Conservation (phyloP, 2,888 invertebrate genomes). For the Conops quadrifasciatus region DNA sequence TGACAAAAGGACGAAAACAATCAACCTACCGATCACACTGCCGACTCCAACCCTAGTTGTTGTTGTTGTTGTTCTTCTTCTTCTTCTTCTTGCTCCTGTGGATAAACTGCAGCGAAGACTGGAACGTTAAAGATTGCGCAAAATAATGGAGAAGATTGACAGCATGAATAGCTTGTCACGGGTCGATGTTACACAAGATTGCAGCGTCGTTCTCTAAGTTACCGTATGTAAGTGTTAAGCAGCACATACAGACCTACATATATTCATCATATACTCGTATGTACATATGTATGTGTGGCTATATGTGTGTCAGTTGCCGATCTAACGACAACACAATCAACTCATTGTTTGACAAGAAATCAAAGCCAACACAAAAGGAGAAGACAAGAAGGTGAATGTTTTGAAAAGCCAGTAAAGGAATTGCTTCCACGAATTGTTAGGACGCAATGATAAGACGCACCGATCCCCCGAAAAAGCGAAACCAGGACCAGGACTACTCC, state of each 20-base stretch:
- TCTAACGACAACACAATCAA: constrained; percentile 16
- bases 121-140: constrained; percentile 42
- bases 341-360: constrained; percentile 19
- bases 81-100: too few relatives aligned
- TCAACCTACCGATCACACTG: constrained; percentile 8
- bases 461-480: constrained; percentile 36
- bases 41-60: constrained; percentile 21
- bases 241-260: constrained; percentile 21
- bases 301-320: too few relatives aligned
- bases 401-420: constrained; percentile 62
- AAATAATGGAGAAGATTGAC: constrained; percentile 37
- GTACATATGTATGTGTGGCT: too few relatives aligned
- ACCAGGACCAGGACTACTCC: neutral
- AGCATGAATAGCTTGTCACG: constrained; percentile 57
- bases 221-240: neutral
- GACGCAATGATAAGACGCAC: constrained; percentile 17
- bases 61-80: constrained; percentile 38
- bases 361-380: constrained; percentile 29
- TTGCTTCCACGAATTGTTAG: constrained; percentile 57
- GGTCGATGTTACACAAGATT: constrained; percentile 59
- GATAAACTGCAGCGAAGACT: constrained; percentile 16
- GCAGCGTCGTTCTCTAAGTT: constrained; percentile 40
- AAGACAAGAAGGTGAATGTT: constrained; percentile 56
- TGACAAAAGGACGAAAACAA: constrained; percentile 56
- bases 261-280: too few relatives aligned